phyloP scores from a whole-genome alignment of 2,113 vertebrate genomes.

The Oncorhynchus mykiss region DNA sequence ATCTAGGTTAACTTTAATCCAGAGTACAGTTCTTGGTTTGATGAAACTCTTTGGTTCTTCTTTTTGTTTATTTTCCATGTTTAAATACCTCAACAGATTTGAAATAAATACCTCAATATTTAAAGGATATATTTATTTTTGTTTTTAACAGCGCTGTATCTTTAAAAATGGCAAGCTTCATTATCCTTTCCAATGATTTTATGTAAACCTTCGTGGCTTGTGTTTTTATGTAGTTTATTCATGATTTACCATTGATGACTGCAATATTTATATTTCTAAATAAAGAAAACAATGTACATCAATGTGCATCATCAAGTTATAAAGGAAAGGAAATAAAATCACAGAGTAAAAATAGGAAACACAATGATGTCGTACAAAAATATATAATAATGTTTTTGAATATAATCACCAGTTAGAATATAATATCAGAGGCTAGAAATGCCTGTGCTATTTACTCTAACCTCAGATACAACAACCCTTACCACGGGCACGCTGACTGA shows the following conservation, averaged over 20 bases:
- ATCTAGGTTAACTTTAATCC: not conserved
- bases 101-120: not conserved
- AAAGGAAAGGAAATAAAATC: no score
- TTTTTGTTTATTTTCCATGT: not conserved
- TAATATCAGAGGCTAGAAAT: not conserved
- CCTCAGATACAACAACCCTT: not conserved
- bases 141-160: not conserved
- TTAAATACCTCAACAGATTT: not conserved
- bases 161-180: not conserved
- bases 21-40: not conserved
- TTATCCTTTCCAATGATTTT: no score
- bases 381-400: no score
- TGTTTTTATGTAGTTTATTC: no score
- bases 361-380: no score
- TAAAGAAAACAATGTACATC: no score
- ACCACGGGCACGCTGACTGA: not conserved
- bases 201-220: no score
- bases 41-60: not conserved
- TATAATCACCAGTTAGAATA: not conserved
- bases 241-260: no score
- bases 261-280: no score
- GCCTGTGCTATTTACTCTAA: not conserved
- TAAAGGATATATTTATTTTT: no score
- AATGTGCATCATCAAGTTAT: no score
- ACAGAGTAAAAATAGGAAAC: no score